phyloP scores from a whole-genome alignment of 2,888 invertebrate species.

The Mimumesa dahlbomi region DNA sequence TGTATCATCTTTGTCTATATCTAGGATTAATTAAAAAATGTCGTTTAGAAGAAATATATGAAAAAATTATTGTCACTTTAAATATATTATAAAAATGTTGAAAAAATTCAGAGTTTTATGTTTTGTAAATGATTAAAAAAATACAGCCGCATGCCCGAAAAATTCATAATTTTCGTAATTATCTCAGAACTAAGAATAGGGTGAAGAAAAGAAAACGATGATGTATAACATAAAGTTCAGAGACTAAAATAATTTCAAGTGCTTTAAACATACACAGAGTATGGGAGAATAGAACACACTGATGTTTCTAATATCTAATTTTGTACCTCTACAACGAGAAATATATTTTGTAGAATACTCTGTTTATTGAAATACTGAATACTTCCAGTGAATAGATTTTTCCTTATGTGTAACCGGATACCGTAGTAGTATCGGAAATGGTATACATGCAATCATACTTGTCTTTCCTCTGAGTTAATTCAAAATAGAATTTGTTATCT shows the following conservation, averaged over 20 bases:
- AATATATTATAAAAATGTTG: constrained; percentile 26
- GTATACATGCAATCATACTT: not conserved
- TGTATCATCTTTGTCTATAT: constrained; percentile 16
- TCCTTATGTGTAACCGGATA: constrained; percentile 16
- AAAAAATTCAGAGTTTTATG: constrained; percentile 22
- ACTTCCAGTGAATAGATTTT: not conserved
- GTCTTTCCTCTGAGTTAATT: constrained; percentile 12
- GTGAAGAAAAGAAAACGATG: not conserved
- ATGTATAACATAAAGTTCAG: constrained; percentile 15
- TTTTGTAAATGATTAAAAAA: constrained; percentile 23
- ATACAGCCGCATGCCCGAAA: constrained; percentile 16
- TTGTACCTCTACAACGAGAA: not conserved
- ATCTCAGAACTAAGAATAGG: constrained; percentile 37
- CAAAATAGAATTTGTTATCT: constrained; percentile 40
- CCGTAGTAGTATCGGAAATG: constrained; percentile 4
- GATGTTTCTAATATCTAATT: constrained; percentile 8
- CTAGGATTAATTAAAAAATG: constrained; percentile 28
- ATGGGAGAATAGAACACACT: constrained; percentile 35
- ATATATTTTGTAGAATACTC: constrained; percentile 3
- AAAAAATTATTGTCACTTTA: constrained; percentile 33
- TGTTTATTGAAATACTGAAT: constrained; percentile 17
- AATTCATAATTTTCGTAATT: constrained; percentile 45
- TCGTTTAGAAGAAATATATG: constrained; percentile 18
- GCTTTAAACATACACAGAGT: constrained; percentile 47
- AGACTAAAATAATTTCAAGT: too few relatives aligned